Conservation (phyloP, 2,797 vertebrate species). For the Falco rusticolus region DNA sequence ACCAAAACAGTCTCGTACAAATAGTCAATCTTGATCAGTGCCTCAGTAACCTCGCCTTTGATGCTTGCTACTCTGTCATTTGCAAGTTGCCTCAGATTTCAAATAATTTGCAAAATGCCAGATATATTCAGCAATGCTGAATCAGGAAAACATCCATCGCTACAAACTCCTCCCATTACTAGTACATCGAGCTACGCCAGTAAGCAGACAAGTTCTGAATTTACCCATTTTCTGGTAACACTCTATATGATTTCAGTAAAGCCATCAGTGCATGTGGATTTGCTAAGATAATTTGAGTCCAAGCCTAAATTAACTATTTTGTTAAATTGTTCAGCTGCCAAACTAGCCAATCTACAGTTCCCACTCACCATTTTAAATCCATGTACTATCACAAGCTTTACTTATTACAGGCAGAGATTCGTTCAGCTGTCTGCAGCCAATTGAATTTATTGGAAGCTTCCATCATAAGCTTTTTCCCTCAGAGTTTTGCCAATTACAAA, state of each 20-base stretch:
- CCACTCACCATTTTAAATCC: neutral
- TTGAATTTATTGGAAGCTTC: neutral
- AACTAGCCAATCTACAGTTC: neutral
- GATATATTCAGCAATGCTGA: neutral
- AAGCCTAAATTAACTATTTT: neutral
- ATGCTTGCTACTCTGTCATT: neutral
- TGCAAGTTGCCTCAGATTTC: neutral
- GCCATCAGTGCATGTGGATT: neutral
- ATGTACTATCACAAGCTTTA: neutral
- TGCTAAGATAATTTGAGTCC: neutral
- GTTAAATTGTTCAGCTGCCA: neutral
- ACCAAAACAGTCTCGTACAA: neutral
- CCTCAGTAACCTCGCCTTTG: fast-evolving
- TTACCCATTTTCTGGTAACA: neutral
- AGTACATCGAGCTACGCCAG: neutral
- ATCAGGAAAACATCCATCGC: neutral
- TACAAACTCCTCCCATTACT: neutral
- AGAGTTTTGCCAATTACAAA: neutral
- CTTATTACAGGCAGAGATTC: neutral
- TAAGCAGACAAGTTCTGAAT: neutral
- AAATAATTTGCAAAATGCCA: neutral
- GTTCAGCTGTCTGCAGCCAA: neutral
- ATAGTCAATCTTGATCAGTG: neutral
- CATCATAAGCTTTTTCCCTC: neutral
- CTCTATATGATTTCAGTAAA: neutral